phyloP scores from a whole-genome alignment of 2,888 invertebrate species.

The Phasia obesa region DNA sequence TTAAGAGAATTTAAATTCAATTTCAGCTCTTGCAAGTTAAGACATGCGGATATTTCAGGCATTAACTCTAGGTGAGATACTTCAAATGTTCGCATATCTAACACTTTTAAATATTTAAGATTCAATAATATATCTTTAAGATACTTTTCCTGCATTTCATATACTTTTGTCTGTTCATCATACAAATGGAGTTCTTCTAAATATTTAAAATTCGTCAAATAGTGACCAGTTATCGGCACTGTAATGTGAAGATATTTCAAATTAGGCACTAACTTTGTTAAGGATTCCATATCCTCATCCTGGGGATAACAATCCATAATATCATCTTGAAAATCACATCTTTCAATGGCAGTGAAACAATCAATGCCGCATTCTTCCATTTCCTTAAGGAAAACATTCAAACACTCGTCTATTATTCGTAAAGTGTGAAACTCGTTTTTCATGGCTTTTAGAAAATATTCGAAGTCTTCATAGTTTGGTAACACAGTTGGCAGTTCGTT shows the following conservation, averaged over 20 bases:
- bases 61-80: constrained; percentile 75
- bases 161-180: constrained; percentile 76
- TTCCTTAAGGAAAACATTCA: constrained; percentile 75
- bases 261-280: constrained; percentile 76
- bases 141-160: constrained; percentile 76
- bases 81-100: constrained; percentile 77
- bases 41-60: constrained; percentile 74
- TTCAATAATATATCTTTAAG: constrained; percentile 75
- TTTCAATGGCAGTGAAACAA: constrained; percentile 73
- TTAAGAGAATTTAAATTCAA: constrained; percentile 77
- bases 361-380: constrained; percentile 73
- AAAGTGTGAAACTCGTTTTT: constrained; percentile 73
- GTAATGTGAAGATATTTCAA: constrained; percentile 74
- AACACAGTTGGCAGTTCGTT: constrained; percentile 75
- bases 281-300: constrained; percentile 72
- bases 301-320: constrained; percentile 76
- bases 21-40: constrained; percentile 75
- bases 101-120: constrained; percentile 73
- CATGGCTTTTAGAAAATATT: constrained; percentile 75
- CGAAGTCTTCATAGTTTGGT: constrained; percentile 73
- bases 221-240: constrained; percentile 76
- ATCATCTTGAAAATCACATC: constrained; percentile 72
- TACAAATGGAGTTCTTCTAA: constrained; percentile 77
- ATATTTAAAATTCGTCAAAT: constrained; percentile 74
- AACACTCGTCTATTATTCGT: constrained; percentile 73